Evolutionary conservation across 2,113 vertebrate species (phyloP).

Genomic region (Corythornis vintsioides): DNA sequence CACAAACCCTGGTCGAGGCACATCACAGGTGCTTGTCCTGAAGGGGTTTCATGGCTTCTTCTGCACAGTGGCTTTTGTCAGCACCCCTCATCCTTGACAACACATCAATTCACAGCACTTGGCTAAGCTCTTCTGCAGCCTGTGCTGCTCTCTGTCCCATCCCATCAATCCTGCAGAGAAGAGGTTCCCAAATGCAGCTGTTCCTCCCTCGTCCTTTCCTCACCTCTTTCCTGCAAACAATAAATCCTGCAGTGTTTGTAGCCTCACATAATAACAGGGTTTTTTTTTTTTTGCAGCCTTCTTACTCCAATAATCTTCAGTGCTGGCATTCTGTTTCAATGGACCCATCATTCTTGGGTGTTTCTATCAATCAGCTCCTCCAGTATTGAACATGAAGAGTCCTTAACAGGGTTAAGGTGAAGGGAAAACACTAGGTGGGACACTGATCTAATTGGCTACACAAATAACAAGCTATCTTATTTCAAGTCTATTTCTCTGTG

Average conservation of each 20-base stretch:
- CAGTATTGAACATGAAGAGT: neutral
- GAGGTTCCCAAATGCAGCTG: neutral
- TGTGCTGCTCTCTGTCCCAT: neutral
- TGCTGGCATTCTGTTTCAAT: neutral
- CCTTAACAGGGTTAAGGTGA: neutral
- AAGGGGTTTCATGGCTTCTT: neutral
- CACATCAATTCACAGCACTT: neutral
- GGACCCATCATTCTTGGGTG: neutral
- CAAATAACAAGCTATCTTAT: neutral
- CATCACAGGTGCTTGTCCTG: neutral
- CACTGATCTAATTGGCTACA: neutral
- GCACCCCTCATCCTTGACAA: neutral
- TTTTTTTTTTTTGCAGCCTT: neutral
- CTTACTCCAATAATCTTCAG: neutral
- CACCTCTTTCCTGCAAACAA: neutral
- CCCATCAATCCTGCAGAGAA: neutral
- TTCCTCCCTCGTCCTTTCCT: neutral
- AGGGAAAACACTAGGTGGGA: neutral
- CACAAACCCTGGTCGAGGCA: neutral
- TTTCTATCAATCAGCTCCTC: neutral
- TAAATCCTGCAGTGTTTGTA: neutral
- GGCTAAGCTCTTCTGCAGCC: neutral
- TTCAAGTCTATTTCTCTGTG: neutral
- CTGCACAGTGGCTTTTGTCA: neutral
- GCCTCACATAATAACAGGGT: neutral